Evolutionary conservation across 2,113 vertebrate species (phyloP).

Genomic region (Passer montanus): DNA sequence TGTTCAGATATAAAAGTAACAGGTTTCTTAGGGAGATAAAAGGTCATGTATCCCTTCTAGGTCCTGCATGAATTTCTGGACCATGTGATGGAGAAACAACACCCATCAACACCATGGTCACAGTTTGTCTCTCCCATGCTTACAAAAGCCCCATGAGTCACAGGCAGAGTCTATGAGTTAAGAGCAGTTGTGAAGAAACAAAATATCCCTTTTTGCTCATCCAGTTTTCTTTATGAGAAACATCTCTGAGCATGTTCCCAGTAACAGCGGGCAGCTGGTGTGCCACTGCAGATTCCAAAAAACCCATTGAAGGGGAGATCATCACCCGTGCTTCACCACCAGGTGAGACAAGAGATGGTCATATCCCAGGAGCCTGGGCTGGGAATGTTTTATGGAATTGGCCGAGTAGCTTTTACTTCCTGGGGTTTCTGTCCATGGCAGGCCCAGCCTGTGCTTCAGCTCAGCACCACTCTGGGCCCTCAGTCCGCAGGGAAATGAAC

Average conservation of each 20-base stretch:
- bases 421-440: neutral
- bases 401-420: neutral
- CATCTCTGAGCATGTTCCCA: neutral
- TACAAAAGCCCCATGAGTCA: neutral
- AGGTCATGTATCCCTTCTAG: neutral
- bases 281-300: constrained; percentile 90
- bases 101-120: neutral
- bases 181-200: neutral
- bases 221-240: neutral
- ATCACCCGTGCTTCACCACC: constrained; percentile 84
- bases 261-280: neutral
- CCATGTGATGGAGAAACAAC: neutral
- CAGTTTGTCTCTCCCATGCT: neutral
- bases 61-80: neutral
- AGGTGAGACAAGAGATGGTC: constrained; percentile 74
- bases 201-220: neutral
- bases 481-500: neutral
- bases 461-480: neutral
- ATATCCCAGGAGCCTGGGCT: neutral
- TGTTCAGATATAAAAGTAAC: neutral
- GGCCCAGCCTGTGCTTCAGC: neutral
- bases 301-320: constrained; percentile 96
- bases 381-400: neutral
- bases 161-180: neutral
- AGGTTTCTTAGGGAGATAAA: neutral